Base-by-base conservation (phyloP, 2,113 vertebrate species). In the Erythrolamprus reginae region DNA sequence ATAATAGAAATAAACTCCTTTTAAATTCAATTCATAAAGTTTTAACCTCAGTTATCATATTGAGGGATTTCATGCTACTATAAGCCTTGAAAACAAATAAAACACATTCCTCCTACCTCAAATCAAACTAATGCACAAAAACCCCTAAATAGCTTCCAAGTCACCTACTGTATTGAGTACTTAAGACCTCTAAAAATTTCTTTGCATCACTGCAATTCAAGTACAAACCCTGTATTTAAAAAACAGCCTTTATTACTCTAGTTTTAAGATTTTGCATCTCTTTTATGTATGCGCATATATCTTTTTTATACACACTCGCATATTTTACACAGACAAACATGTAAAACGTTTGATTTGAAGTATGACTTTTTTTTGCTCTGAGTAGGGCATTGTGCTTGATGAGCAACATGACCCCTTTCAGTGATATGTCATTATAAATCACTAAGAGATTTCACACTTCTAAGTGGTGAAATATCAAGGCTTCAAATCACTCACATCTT, bases 361-460 rank as follows among this genome's bases (percentile, higher is more conserved):
- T n/a, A n/a, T n/a, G n/a, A n/a, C 90, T 21, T 19, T 82, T 15
- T 89, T 89, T 0, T 1, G 89, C 70, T 8, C 42, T 88, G 38
- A 88, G 33, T 1, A 0, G 13, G 13, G n/a, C n/a, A 19, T 77
- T 19, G 38, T 38, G 2, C 15, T 38, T 77, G 65, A 77, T 33
- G n/a, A 33, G n/a, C 65, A 19, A 70, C 2, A 70, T 19, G 6
- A 1, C 15, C 65, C n/a, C 65, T 88, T 90, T 48, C 92, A 89
- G 77, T 47, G 86, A 91, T 82, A 28, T 93, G 87, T 92, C 45
- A 93, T 90, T 84, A 90, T 3, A 50, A 4, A 9, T 82, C 1
- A 52, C 65, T 0, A 19, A 87, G 10, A 48, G 91, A 84, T 52
- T 70, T 86, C 90, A 5, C 55, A 28, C 23, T 26, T 90, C n/a